Evolutionary conservation across 2,113 vertebrate species (phyloP), one percentile per base, ranked within the genome.

Genomic region (Triplophysa dalaica): DNA sequence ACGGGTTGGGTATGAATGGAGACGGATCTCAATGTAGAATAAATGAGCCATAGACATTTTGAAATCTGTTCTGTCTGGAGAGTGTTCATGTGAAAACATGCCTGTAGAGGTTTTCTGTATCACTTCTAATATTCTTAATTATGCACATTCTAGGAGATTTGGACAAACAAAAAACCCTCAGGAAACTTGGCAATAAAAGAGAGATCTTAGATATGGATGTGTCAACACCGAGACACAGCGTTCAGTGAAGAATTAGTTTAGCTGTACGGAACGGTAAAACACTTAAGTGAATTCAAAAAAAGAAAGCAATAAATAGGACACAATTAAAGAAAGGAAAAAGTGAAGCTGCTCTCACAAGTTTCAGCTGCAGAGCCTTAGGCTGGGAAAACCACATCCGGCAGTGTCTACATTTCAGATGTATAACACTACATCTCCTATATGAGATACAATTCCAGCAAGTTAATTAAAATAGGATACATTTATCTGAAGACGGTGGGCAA

Each of bases 291-390:
- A 48, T 45, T n/a, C 0, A 38, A 7, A 38, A 29, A 72, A 65
- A 33, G 60, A 65, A 21, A 26, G 50, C 17, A 58, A 21, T 2
- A 56, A 80, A 52, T 64, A 26, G 60, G 61, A 72, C 69, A 29
- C 19, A 58, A n/a, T 14, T 33, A 74, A 54, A 67, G 70, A 61
- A 29, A 76, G 80, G 56, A 70, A 70, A 79, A n/a, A n/a, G n/a
- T n/a, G n/a, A 54, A 65, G 56, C 79, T 69, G 83, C 81, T 81
- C 75, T 81, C 73, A 81, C 75, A 78, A 45, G 75, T 64, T 54
- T 70, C 29, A 13, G 45, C 48, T 26, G 60, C 29, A 24, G 22
- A 11, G 78, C 78, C 84, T 81, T 70, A 7, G 81, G 81, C 84
- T 68, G 77, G 74, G 68, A 82, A 85, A 85, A 77, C 26, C 68